Evolutionary conservation across 92 coral and sea anemone genomes (phyloP), one percentile per base, ranked within the genome.

Genomic region (Umimayanthus chanpuru): DNA sequence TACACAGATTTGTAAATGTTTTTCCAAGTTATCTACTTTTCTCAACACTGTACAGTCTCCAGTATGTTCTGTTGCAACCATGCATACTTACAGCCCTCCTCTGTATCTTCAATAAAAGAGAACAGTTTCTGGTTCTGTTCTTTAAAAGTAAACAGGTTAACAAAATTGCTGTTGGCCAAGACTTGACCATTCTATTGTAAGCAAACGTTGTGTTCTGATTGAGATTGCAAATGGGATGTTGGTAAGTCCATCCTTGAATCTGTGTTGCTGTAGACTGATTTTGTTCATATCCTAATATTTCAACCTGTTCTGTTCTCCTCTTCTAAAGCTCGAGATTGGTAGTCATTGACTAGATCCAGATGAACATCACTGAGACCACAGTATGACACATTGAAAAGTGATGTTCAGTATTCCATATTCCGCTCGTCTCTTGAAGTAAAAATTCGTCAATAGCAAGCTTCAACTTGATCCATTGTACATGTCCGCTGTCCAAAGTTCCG

Each of bases 321-420:
- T 44, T 76, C 26, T 78, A 78, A 78, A 78, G 81, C 81, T 28
- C 81, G 65, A 47, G 65, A 47, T 78, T 78, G 81, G 81, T 78
- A 78, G 81, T 78, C 81, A 50, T 47, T 78, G 81, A 78, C 81
- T 78, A 44, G 28, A 50, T 50, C 81, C 81, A 78, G 81, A 78
- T 43, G 81, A 43, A 78, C 81, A 78, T 78, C 81, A 71, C 55
- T 78, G 65, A 78, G 81, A 78, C 81, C 9, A 65, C 81, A 78
- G 61, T 50, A 78, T 78, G 81, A 78, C 81, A 78, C 81, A 78
- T 78, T 78, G 81, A 78, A 78, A 78, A 78, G 81, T 47, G 81
- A 78, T 78, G 81, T 78, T 78, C 81, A 78, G 81, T 78, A 78
- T 78, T 78, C 81, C 81, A 78, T 78, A 78, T 78, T 78, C 81